Evolutionary conservation across 2,888 invertebrate genomes (phyloP), one percentile per base, ranked within the genome.

Genomic region (Acronicta leporina): DNA sequence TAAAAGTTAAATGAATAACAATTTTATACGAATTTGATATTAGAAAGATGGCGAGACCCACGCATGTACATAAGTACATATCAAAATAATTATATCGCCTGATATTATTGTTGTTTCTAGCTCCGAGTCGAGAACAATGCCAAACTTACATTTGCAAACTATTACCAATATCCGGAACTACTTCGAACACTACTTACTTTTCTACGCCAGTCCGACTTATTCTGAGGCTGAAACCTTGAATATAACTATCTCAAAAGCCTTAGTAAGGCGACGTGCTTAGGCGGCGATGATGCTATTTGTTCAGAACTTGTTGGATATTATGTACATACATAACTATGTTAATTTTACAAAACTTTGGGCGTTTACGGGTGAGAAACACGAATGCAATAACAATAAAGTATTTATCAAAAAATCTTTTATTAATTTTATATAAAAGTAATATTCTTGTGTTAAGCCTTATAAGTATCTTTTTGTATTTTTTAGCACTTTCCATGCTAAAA

Each of bases 11-110:
- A 66, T 54, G 51, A 68, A 64, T 65, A 75, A 77, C 66, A 74
- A 68, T 70, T 85, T 89, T 88, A 75, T 88, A 88, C 85, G 80
- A 82, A 86, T 89, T 89, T 87, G 86, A 88, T 88, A 88, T 85
- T 86, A 85, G 77, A 68, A 43, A 57, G 43, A 53, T 47, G 63
- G 68, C 66, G 75, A 71, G 68, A 61, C 77, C 76, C 75, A 65
- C 72, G 46, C 48, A 59, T 82, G 80, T 83, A 81, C 75, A 80
- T 80, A 67, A 73, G 85, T 85, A 86, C 90, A 90, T 90, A 90
- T 90, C 89, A 88, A 73, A 72, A 59, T 83, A n/a, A n/a, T n/a
- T n/a, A 83, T 87, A 86, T 88, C 84, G 62, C 64, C 61, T 72
- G 77, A 77, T 77, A 77, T 77, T 77, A 77, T 60, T 54, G 42